These are phyloP conservation scores for Hyperoplus immaculatus DNA, from an alignment of 2,797 vertebrate species.

Conservation along the genomic window DNA sequence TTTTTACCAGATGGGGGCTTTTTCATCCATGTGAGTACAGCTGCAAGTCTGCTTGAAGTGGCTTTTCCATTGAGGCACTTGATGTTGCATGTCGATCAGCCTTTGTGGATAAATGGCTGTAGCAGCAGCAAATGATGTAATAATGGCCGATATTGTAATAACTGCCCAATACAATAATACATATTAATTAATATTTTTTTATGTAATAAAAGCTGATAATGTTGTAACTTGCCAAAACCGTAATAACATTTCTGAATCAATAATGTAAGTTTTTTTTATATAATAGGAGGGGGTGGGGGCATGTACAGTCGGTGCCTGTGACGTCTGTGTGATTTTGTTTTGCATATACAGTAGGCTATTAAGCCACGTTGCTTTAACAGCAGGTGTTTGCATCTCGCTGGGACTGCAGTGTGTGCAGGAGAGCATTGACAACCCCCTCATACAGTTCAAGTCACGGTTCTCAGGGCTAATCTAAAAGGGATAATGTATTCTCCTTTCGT, in stretches of 20 bases:
- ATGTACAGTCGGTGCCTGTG: neutral
- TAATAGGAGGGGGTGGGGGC: too few relatives aligned
- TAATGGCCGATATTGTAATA: too few relatives aligned
- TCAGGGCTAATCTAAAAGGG: conserved; percentile 11
- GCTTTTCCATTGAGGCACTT: conserved; percentile 14
- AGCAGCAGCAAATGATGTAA: too few relatives aligned
- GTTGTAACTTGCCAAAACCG: too few relatives aligned
- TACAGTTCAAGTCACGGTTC: neutral
- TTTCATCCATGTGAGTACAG: conserved; percentile 30
- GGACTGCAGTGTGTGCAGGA: neutral
- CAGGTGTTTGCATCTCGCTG: conserved; percentile 14
- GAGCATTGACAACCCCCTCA: conserved; percentile 6
- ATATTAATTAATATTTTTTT: too few relatives aligned
- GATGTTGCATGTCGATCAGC: too few relatives aligned
- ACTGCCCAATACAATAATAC: too few relatives aligned
- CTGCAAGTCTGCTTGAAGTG: conserved; percentile 5
- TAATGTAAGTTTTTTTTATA: too few relatives aligned
- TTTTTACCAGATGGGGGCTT: conserved; percentile 1
- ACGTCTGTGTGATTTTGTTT: neutral
- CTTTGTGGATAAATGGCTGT: too few relatives aligned
- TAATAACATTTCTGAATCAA: too few relatives aligned
- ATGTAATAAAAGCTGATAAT: too few relatives aligned
- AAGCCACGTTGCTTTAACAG: neutral
- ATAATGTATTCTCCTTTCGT: conserved; percentile 22
- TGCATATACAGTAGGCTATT: neutral